Conservation (phyloP, 2,797 vertebrate genomes). For the Thalassophryne amazonica region DNA sequence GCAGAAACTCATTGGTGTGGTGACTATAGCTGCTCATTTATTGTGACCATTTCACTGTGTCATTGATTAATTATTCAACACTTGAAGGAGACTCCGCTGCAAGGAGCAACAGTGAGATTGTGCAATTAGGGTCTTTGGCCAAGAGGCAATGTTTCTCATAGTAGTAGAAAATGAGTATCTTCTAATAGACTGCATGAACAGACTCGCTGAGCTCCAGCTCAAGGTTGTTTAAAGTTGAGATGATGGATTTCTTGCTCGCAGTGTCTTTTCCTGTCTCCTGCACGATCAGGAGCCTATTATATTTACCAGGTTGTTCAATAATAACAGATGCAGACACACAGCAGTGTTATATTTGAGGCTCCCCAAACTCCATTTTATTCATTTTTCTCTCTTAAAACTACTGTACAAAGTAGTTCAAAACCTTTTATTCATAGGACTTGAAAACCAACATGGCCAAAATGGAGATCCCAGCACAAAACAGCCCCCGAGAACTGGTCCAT, state of each 20-base stretch:
- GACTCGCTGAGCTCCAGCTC: slow-evolving; percentile 18
- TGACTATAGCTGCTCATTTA: slow-evolving; percentile 44
- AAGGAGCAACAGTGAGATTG: not conserved
- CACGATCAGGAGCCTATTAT: not conserved
- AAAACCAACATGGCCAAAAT: no score
- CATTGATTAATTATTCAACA: slow-evolving; percentile 59
- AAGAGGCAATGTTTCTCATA: slow-evolving; percentile 8
- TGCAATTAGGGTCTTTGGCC: slow-evolving; percentile 19
- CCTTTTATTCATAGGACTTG: no score
- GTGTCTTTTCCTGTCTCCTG: slow-evolving; percentile 5
- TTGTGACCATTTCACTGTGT: slow-evolving; percentile 61
- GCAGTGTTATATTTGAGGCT: no score
- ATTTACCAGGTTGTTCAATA: not conserved
- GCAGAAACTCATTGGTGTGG: slow-evolving; percentile 56
- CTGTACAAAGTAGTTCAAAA: no score
- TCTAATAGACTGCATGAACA: slow-evolving; percentile 2
- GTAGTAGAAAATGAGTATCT: slow-evolving; percentile 17
- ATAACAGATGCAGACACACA: no score
- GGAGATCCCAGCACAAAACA: no score
- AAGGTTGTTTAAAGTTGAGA: slow-evolving; percentile 11
- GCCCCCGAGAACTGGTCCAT: no score
- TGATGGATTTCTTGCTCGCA: slow-evolving; percentile 11
- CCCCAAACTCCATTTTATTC: no score
- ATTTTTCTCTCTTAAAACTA: no score
- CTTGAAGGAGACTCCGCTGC: slow-evolving; percentile 23